Evolutionary conservation across 2,888 invertebrate species (phyloP).

Genomic region (Drosophila heteroneura): DNA sequence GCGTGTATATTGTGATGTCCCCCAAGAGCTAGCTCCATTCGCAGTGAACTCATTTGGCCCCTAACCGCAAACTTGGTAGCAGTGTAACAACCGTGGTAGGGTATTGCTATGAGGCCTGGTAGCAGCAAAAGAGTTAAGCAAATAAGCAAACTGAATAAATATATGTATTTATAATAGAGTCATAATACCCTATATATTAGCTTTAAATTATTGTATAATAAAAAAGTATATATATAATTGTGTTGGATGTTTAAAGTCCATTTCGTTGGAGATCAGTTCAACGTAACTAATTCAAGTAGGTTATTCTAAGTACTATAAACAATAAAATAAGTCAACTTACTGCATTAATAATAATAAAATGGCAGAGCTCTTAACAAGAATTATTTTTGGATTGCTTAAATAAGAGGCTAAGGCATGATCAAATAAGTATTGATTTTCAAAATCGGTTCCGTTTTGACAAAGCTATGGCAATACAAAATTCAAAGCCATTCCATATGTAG

Average conservation of each 20-base stretch:
- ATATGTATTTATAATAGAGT: background rate
- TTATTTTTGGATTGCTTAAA: fast-evolving
- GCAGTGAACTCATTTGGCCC: slow-evolving; percentile 79
- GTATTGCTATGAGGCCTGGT: slow-evolving; percentile 51
- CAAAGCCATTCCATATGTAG: no score
- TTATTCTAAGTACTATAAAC: background rate
- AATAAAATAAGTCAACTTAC: background rate
- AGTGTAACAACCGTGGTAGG: slow-evolving; percentile 70
- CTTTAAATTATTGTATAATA: background rate
- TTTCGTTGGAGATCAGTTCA: background rate
- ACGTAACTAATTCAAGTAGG: background rate
- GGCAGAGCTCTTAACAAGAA: background rate
- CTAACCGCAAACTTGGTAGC: slow-evolving; percentile 83
- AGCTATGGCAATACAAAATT: no score
- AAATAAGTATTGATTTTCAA: no score
- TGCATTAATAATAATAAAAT: background rate
- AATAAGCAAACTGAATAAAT: background rate
- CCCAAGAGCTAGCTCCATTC: slow-evolving; percentile 73
- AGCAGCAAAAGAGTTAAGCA: background rate
- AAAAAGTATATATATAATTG: background rate
- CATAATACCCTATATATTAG: background rate
- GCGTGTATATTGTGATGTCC: slow-evolving; percentile 65
- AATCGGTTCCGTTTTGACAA: no score
- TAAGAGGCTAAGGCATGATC: no score
- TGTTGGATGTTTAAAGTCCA: background rate